These are phyloP conservation scores for Ryuthela nishihirai DNA, from an alignment of 2,888 invertebrate genomes.

Conservation along the genomic window DNA sequence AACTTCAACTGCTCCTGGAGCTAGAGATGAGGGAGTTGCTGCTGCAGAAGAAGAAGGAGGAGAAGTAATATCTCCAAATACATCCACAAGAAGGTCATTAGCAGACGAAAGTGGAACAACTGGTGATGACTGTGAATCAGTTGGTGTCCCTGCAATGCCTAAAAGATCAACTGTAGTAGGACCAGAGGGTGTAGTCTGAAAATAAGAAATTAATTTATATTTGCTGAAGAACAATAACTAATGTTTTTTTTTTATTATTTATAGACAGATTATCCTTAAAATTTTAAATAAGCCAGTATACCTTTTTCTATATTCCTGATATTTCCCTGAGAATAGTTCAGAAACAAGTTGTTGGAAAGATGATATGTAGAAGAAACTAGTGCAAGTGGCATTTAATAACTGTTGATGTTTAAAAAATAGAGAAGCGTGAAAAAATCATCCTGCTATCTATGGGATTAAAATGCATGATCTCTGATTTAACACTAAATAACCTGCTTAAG, in stretches of 20 bases:
- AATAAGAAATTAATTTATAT: not conserved
- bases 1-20: constrained; percentile 38
- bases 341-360: too few species aligned
- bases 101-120: constrained; percentile 62
- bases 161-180: constrained; percentile 32
- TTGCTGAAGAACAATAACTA: not conserved
- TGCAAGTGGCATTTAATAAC: too few species aligned
- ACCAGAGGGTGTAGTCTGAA: constrained; percentile 52
- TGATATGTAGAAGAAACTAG: too few species aligned
- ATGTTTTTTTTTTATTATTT: not conserved
- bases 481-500: too few species aligned
- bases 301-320: too few species aligned
- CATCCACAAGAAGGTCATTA: constrained; percentile 80
- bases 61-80: constrained; percentile 73
- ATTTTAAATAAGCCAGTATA: not conserved
- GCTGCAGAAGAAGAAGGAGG: constrained; percentile 53
- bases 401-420: too few species aligned
- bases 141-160: constrained; percentile 43
- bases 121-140: constrained; percentile 51
- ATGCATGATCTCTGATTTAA: too few species aligned
- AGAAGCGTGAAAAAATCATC: too few species aligned
- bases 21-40: constrained; percentile 8
- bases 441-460: too few species aligned
- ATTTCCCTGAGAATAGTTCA: too few species aligned
- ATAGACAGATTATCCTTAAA: not conserved